phyloP scores from a whole-genome alignment of 2,888 invertebrate genomes.

The Nemotelus nigrinus region DNA sequence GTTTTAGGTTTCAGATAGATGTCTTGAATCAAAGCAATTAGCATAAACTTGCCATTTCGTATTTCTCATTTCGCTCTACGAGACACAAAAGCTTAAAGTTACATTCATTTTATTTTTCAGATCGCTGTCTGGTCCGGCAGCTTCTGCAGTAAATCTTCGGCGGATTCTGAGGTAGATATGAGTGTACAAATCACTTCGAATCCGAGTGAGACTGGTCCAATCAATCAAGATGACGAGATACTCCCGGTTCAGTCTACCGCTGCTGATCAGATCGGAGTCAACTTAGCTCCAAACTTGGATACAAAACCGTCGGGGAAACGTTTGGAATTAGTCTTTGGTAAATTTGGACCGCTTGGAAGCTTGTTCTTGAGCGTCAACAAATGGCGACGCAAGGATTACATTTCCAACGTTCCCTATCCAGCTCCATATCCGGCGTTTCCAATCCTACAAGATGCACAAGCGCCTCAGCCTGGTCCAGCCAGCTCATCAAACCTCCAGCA shows the following conservation, averaged over 20 bases:
- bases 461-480: background rate
- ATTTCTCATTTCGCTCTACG: too few relatives aligned
- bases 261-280: conserved; percentile 1
- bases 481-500: background rate
- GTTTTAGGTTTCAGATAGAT: too few relatives aligned
- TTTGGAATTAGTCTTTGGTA: conserved; percentile 26
- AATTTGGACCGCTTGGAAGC: conserved; percentile 18
- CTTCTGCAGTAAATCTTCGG: background rate
- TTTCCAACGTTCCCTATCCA: background rate
- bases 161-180: background rate
- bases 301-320: conserved; percentile 18
- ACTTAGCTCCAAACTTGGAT: background rate
- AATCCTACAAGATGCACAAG: background rate
- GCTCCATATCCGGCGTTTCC: background rate
- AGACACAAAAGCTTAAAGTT: background rate
- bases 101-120: conserved; percentile 5
- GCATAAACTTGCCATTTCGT: too few relatives aligned
- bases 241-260: background rate
- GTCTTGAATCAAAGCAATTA: too few relatives aligned
- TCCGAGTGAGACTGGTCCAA: background rate
- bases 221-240: conserved; percentile 23
- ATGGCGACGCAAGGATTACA: background rate
- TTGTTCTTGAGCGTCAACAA: conserved; percentile 32
- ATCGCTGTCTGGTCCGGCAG: conserved; percentile 10
- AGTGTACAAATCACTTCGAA: background rate